Percentiles rank a stretch among this genome's conserved stretches.
Evolutionary conservation across 2,797 vertebrate genomes (phyloP).

Genomic region (Scleropages formosus): DNA sequence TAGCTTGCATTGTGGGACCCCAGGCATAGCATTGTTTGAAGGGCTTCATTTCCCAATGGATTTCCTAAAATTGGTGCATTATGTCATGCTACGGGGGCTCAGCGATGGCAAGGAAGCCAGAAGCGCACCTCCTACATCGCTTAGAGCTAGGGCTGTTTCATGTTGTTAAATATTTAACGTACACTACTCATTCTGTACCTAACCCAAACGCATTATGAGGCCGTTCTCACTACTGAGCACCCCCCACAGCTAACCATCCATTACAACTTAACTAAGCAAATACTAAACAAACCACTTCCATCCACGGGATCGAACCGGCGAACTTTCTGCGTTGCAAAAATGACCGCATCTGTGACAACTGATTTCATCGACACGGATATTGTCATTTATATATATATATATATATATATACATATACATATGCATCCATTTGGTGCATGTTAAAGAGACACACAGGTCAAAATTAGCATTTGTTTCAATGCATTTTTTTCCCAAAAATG

Average conservation of each 20-base stretch:
- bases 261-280: constrained; percentile 6
- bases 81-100: not conserved
- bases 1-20: too few species aligned
- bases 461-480: not conserved
- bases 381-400: too few species aligned
- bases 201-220: not conserved
- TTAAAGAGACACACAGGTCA: not conserved
- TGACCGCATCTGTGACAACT: too few species aligned
- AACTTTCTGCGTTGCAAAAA: not conserved
- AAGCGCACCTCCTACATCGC: too few species aligned
- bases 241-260: not conserved
- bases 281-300: not conserved
- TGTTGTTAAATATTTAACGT: constrained; percentile 19
- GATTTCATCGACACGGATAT: too few species aligned
- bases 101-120: too few species aligned
- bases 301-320: not conserved
- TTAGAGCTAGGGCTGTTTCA: not conserved
- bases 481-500: too few species aligned
- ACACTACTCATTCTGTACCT: not conserved
- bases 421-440: not conserved
- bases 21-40: not conserved
- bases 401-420: too few species aligned
- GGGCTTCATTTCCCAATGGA: not conserved
- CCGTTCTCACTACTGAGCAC: not conserved
- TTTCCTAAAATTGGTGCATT: not conserved